These are phyloP conservation scores for Pitta sordida DNA, from an alignment of 2,113 vertebrate genomes.

Conservation along the genomic window DNA sequence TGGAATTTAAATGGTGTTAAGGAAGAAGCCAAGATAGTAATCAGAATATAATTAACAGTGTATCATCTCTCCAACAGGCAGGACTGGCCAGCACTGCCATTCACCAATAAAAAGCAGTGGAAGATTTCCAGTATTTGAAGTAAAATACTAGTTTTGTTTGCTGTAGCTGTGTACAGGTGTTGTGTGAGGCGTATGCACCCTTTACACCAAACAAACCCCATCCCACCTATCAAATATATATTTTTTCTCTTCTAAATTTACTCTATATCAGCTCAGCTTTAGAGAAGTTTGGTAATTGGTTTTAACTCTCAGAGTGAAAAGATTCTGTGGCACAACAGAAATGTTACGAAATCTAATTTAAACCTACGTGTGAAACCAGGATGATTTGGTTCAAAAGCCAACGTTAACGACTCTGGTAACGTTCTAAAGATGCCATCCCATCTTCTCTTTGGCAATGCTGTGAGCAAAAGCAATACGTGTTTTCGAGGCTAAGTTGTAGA, in stretches of 20 bases:
- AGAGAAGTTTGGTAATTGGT: not conserved
- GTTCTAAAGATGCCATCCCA: not conserved
- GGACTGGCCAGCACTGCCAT: not conserved
- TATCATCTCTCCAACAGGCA: not conserved
- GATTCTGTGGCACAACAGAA: not conserved
- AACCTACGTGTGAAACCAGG: not conserved
- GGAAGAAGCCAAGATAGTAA: conserved; percentile 37
- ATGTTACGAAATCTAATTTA: not conserved
- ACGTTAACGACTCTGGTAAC: not conserved
- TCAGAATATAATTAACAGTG: conserved; percentile 43
- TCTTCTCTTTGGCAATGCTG: not conserved
- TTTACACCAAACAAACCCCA: not conserved
- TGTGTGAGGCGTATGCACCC: not conserved
- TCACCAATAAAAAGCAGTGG: not conserved
- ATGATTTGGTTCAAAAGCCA: not conserved
- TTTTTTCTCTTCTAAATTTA: not conserved
- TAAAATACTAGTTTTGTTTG: not conserved
- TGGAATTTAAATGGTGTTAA: conserved; percentile 37
- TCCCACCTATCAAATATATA: not conserved
- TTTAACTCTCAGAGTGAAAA: not conserved
- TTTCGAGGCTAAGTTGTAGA: not conserved
- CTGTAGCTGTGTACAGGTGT: not conserved
- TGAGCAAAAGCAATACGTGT: not conserved
- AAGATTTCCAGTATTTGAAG: not conserved
- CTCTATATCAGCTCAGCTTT: not conserved